Evolutionary conservation across 2,888 invertebrate species (phyloP).

Genomic region (Halictus quadricinctus): DNA sequence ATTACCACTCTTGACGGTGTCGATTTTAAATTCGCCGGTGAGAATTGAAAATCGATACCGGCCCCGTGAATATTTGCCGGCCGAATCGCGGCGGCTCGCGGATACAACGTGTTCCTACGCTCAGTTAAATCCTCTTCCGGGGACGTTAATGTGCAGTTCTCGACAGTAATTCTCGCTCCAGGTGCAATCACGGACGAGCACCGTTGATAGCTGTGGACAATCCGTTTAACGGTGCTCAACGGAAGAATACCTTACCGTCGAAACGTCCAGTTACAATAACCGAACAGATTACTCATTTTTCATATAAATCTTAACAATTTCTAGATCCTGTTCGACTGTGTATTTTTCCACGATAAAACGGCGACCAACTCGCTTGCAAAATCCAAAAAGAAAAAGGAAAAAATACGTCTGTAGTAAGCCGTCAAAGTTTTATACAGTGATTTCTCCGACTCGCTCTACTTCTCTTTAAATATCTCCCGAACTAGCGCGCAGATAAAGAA

Average conservation of each 20-base stretch:
- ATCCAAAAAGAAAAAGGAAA: too few relatives aligned
- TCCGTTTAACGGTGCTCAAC: not conserved
- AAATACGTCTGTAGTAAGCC: too few relatives aligned
- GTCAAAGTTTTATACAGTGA: too few relatives aligned
- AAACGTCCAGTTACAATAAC: not conserved
- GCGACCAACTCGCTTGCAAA: too few relatives aligned
- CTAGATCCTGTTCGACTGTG: too few relatives aligned
- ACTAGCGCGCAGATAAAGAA: too few relatives aligned
- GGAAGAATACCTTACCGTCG: not conserved
- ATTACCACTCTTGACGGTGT: slow-evolving; percentile 21
- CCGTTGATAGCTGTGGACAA: not conserved
- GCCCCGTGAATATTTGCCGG: not conserved
- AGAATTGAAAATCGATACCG: slow-evolving; percentile 23
- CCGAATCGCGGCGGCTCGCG: not conserved
- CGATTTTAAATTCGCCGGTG: slow-evolving; percentile 8
- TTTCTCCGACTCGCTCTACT: too few relatives aligned
- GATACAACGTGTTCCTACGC: not conserved
- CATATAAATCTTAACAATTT: too few relatives aligned
- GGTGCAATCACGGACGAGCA: not conserved
- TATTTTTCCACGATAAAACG: too few relatives aligned
- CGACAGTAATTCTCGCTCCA: not conserved
- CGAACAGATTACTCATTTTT: too few relatives aligned
- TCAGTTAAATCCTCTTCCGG: slow-evolving; percentile 21
- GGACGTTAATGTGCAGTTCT: not conserved
- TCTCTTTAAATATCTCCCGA: too few relatives aligned